Base-by-base conservation (phyloP, 2,797 vertebrate species). In the Syngnathus acus region DNA sequence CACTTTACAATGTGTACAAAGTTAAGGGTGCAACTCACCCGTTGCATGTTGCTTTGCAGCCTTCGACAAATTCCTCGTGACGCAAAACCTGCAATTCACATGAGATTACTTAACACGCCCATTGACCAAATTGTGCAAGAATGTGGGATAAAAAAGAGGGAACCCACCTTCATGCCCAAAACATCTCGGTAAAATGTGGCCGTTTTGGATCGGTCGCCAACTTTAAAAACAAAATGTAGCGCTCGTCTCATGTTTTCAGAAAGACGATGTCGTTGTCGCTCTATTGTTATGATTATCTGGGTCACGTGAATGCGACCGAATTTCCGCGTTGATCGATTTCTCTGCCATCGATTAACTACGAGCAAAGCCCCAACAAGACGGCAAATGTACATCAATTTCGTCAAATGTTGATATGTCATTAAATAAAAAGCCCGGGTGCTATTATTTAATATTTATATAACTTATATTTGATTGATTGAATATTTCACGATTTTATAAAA, bases 51-150 rank as follows among this genome's bases (percentile, higher is more conserved):
- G 97, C 97, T 81, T 95, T 98, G 84, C 97, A 99, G 73, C 96
- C 97, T 82, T 98, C 96, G 73, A 95, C 93, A 85, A 99, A 99
- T 78, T 99, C 97, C 74, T 99, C 96, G 63, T 99, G 97, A 14
- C 96, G 89, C 65, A 99, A 87, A 78, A 92, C 67, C 92, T 93
- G 48, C 37, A 72, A 68, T 37, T 26, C 9, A 19, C 13, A 19
- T 45, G 19, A 21, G 14, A 13, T 5, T 14, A 42, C 39, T 43
- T 16, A 43, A 45, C 40, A 43, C 4, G 7, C 9, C 13, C 19
- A 45, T 45, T 45, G 62, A 10, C 23, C 16, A 38, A 4, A 38
- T 48, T 50, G 21, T 26, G 2, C 43, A 48, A 16, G 9, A 21
- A 9, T 19, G 17, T 9, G n/a, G 9, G 26, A 1, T 5, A 23